These are phyloP conservation scores for Hydroisotoma schaefferi DNA, from an alignment of 2,888 invertebrate species.

Conservation along the genomic window DNA sequence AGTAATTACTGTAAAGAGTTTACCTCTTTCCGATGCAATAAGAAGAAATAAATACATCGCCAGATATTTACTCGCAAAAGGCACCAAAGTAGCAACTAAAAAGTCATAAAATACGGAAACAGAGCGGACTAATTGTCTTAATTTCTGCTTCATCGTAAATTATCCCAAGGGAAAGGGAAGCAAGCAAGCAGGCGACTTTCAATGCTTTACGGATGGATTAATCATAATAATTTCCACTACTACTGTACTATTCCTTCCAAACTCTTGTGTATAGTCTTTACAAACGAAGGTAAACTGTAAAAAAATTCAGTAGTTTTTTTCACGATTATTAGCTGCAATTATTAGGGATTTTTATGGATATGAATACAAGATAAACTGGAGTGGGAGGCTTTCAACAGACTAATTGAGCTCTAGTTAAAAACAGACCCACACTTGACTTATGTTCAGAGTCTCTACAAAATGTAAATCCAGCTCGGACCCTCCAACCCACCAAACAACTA, in stretches of 20 bases:
- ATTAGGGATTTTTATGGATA: constrained; percentile 10
- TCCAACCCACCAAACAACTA: too few relatives aligned
- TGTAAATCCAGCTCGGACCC: too few relatives aligned
- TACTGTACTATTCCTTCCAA: too few relatives aligned
- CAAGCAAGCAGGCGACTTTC: not conserved
- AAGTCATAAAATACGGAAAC: not conserved
- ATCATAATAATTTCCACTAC: constrained; percentile 5
- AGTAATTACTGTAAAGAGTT: not conserved
- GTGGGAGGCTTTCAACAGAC: too few relatives aligned
- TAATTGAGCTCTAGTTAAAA: too few relatives aligned
- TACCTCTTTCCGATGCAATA: not conserved
- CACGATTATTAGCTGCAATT: not conserved
- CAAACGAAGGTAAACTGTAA: not conserved
- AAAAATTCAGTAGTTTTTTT: not conserved
- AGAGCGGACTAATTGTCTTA: constrained; percentile 5
- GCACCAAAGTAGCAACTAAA: constrained; percentile 7
- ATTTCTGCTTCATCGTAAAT: constrained; percentile 5
- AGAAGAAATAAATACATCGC: not conserved
- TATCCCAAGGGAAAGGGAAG: constrained; percentile 3
- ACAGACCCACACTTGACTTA: too few relatives aligned
- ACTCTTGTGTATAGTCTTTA: too few relatives aligned
- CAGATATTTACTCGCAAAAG: not conserved
- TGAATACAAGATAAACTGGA: constrained; percentile 2
- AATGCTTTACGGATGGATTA: not conserved
- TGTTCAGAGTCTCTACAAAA: too few relatives aligned